Evolutionary conservation across 2,888 invertebrate species (phyloP), one percentile per base, ranked within the genome.

Genomic region (Leptopilina drosophilae): DNA sequence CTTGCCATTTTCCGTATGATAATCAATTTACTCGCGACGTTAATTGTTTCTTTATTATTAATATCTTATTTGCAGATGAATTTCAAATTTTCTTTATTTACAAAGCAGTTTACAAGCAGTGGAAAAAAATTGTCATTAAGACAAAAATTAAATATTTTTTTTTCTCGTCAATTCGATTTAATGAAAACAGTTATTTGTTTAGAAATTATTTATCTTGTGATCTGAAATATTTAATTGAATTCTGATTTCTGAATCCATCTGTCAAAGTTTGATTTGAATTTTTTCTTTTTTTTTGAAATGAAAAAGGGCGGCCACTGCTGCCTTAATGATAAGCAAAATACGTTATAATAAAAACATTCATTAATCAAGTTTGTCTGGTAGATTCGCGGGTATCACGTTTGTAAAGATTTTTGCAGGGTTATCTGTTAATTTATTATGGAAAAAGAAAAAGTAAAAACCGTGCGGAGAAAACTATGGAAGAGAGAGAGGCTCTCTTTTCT

Each of bases 281-380:
- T 20, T 20, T 20, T 1, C 1, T 20, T 20, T 20, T 20, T 20
- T 1, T 20, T 20, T 20, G 20, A 20, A 20, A 20, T 20, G 20
- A 20, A 20, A 20, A 20, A 20, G 20, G 20, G 20, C 20, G 20
- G 20, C 20, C 20, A 20, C 20, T 15, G 9, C 15, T 46, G 67
- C 33, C 56, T 73, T 73, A 14, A 33, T n/a, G 33, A 12, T n/a
- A 8, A 73, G 69, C 81, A 87, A 84, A 33, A 85, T 81, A 84
- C 79, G 86, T 87, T 88, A 88, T 85, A 87, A 86, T 87, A 85
- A 87, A 88, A 85, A 85, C 84, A 87, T 89, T 86, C 87, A 86
- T 89, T 87, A 87, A 69, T 79, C 84, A 83, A 73, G 53, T 73
- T 33, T 26, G 49, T 69, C 14, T 26, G n/a, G 53, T 53, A 73